Conservation (phyloP, 2,888 invertebrate genomes). For the Antheraea yamamai region DNA sequence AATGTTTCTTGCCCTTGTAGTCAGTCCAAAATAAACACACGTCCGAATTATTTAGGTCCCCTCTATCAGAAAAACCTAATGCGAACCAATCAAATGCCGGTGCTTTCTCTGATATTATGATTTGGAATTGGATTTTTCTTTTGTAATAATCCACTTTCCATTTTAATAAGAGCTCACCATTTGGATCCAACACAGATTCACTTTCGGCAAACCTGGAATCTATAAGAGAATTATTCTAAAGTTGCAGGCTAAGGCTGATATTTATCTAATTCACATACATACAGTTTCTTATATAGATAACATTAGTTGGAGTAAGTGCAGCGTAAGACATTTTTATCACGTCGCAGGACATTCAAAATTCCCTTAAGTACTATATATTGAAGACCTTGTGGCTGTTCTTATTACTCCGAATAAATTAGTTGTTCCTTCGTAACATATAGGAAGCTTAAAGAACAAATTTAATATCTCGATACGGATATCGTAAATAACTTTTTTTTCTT, state of each 20-base stretch:
- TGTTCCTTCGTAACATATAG: too few relatives aligned
- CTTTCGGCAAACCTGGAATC: constrained; percentile 59
- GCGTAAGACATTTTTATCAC: too few relatives aligned
- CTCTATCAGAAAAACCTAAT: constrained; percentile 92
- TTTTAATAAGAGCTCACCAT: constrained; percentile 63
- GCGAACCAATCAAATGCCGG: constrained; percentile 88
- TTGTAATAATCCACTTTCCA: constrained; percentile 66
- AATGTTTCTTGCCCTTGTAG: constrained; percentile 82
- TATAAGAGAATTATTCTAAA: constrained; percentile 30
- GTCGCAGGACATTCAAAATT: too few relatives aligned
- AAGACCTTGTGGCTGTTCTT: too few relatives aligned
- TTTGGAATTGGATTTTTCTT: constrained; percentile 70
- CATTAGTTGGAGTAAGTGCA: neutral
- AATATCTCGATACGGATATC: neutral
- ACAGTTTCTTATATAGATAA: neutral
- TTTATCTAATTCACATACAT: too few relatives aligned
- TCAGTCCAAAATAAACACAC: constrained; percentile 91
- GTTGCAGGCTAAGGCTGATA: too few relatives aligned
- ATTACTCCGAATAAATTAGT: too few relatives aligned
- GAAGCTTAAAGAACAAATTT: neutral
- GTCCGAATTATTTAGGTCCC: constrained; percentile 88
- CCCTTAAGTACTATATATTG: too few relatives aligned
- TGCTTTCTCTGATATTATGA: constrained; percentile 72
- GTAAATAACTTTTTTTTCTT: neutral
- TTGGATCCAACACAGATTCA: constrained; percentile 68